Conservation (phyloP, 2,113 vertebrate genomes). For the Montifringilla adamsi region DNA sequence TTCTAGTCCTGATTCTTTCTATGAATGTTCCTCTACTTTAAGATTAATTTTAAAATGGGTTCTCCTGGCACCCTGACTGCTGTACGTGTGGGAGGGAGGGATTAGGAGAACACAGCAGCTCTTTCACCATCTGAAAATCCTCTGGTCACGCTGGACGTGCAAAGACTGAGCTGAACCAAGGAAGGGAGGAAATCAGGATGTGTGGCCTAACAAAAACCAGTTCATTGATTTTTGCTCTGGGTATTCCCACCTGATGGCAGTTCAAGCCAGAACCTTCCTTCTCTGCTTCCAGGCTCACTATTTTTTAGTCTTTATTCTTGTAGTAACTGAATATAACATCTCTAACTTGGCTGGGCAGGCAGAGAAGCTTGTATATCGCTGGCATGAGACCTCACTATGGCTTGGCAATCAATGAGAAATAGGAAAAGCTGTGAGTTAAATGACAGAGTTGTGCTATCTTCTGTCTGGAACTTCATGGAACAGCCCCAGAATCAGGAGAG, state of each 20-base stretch:
- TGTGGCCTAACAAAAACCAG: not conserved
- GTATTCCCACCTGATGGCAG: not conserved
- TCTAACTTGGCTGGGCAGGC: not conserved
- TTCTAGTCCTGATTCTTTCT: not conserved
- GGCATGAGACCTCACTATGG: not conserved
- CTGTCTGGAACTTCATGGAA: not conserved
- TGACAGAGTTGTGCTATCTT: not conserved
- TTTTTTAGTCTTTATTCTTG: not conserved
- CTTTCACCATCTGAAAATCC: slow-evolving; percentile 51
- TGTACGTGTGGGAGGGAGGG: not conserved
- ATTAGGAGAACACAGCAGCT: slow-evolving; percentile 33
- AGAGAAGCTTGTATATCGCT: rapidly evolving
- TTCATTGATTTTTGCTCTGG: not conserved
- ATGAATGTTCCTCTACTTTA: not conserved
- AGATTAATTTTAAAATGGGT: not conserved
- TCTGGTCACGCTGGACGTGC: not conserved
- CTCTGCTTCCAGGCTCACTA: not conserved
- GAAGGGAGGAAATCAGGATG: not conserved
- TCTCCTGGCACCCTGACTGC: not conserved
- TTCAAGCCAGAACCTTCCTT: not conserved
- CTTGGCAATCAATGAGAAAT: not conserved
- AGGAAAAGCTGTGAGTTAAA: not conserved
- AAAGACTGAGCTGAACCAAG: not conserved
- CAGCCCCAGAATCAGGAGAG: not conserved
- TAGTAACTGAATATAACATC: not conserved